These are phyloP conservation scores for Lethenteron camtschaticum DNA, from an alignment of 2,113 vertebrate genomes.

Conservation along the genomic window DNA sequence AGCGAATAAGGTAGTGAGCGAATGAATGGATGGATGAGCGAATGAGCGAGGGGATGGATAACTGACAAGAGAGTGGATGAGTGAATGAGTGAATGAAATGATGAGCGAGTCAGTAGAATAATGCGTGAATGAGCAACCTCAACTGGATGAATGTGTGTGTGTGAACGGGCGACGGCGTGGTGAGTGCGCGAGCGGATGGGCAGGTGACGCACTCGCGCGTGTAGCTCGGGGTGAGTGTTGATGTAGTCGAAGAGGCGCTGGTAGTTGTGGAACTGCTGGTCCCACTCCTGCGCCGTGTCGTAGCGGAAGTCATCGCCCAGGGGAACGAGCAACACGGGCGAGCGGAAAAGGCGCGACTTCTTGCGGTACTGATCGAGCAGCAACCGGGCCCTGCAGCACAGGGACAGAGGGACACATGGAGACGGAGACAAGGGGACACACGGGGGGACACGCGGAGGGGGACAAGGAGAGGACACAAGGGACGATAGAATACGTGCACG, in stretches of 20 bases:
- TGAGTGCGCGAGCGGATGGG: too few relatives aligned
- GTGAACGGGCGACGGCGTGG: too few relatives aligned
- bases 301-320: slow-evolving; percentile 92
- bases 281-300: slow-evolving; percentile 82
- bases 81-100: too few relatives aligned
- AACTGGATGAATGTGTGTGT: too few relatives aligned
- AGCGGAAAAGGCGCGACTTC: slow-evolving; percentile 79
- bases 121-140: too few relatives aligned
- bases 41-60: too few relatives aligned
- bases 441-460: neutral
- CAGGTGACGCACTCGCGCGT: slow-evolving; percentile 40
- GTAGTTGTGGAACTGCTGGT: slow-evolving; percentile 81
- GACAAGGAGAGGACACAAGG: neutral
- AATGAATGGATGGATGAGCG: too few relatives aligned
- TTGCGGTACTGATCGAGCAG: slow-evolving; percentile 93
- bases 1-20: too few relatives aligned
- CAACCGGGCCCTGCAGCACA: slow-evolving; percentile 38
- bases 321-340: slow-evolving; percentile 64
- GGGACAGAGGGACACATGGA: neutral
- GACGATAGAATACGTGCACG: too few relatives aligned
- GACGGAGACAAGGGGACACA: neutral
- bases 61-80: too few relatives aligned
- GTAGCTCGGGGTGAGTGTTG: slow-evolving; percentile 57
- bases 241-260: slow-evolving; percentile 92
- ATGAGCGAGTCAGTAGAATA: too few relatives aligned